phyloP scores from a whole-genome alignment of 2,113 vertebrate genomes.

The Eidolon helvum region DNA sequence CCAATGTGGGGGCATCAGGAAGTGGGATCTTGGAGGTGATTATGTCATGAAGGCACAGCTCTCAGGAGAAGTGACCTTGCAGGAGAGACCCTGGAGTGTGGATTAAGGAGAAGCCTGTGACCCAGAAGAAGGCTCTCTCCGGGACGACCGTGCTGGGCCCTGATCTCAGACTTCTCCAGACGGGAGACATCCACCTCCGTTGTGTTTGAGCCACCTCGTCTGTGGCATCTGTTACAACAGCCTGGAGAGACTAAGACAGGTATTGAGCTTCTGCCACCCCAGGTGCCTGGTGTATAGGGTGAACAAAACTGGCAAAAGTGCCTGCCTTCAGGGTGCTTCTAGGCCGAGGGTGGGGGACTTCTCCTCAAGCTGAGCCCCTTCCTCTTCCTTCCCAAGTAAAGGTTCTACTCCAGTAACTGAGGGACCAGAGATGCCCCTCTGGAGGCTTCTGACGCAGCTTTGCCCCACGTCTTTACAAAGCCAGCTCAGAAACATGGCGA shows the following conservation, averaged over 20 bases:
- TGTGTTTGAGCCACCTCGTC: neutral
- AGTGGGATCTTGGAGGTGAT: neutral
- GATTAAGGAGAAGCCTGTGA: neutral
- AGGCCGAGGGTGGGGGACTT: no score
- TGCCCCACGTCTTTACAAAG: no score
- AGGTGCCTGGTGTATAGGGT: no score
- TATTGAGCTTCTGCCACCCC: neutral
- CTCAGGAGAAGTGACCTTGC: neutral
- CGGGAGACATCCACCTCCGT: neutral
- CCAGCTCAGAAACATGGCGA: neutral
- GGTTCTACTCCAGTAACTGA: neutral
- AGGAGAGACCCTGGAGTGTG: neutral
- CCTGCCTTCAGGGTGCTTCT: neutral
- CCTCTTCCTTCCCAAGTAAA: neutral
- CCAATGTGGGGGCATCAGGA: neutral
- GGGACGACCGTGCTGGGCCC: neutral
- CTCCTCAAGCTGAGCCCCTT: neutral
- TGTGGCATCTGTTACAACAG: neutral
- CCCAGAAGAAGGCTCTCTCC: neutral
- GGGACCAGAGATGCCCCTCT: neutral
- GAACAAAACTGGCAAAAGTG: no score
- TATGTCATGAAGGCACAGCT: neutral
- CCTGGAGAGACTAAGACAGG: fast-evolving
- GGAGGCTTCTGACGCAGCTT: no score
- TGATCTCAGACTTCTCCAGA: neutral